A percentile compares a stretch with the other conserved stretches of the same genome.
Conservation (phyloP, 2,113 vertebrate genomes). For the Podiceps cristatus region DNA sequence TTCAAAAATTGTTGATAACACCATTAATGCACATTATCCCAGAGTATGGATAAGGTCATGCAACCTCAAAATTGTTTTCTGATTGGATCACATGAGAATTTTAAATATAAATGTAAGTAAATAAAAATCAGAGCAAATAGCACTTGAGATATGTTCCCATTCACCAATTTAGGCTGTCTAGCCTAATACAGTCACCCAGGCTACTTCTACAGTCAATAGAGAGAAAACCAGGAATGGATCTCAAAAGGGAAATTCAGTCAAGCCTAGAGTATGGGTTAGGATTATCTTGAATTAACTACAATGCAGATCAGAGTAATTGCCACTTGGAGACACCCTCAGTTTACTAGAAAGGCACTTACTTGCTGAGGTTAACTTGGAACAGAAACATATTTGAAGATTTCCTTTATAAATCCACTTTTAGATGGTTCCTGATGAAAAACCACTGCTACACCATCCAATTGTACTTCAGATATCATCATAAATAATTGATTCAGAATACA, state of each 20-base stretch:
- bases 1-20: not conserved
- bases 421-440: not conserved
- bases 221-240: not conserved
- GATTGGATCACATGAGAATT: not conserved
- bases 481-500: not conserved
- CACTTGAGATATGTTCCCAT: not conserved
- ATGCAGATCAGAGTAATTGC: not conserved
- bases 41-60: not conserved
- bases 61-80: not conserved
- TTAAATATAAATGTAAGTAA: not conserved
- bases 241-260: not conserved
- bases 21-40: not conserved
- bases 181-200: not conserved
- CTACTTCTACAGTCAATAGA: not conserved
- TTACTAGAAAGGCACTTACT: not conserved
- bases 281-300: not conserved
- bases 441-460: not conserved
- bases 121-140: not conserved
- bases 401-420: not conserved
- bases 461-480: not conserved
- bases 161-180: not conserved
- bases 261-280: not conserved
- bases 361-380: not conserved
- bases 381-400: not conserved
- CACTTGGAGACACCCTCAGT: not conserved